phyloP scores from a whole-genome alignment of 1,140 invertebrate genomes.

The Drosophila baimaii region DNA sequence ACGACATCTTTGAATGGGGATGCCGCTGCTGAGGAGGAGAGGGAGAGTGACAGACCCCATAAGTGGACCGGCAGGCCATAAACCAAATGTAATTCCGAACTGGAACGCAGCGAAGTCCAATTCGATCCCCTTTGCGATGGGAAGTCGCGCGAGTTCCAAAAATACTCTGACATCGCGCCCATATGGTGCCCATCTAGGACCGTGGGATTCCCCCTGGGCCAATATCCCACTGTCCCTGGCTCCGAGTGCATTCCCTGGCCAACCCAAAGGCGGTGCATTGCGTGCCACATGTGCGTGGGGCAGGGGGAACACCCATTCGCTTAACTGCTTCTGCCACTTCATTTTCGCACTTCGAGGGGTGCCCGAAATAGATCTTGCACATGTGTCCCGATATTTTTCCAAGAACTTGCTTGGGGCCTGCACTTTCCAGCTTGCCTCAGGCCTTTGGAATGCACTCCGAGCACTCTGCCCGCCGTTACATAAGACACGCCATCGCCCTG shows the following conservation, averaged over 20 bases:
- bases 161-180: slow-evolving; percentile 24
- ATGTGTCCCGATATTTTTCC: slow-evolving; percentile 12
- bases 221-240: slow-evolving; percentile 2
- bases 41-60: background rate
- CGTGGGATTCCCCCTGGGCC: slow-evolving; percentile 31
- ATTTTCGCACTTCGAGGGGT: slow-evolving; percentile 37
- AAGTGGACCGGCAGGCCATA: slow-evolving; percentile 28
- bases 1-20: slow-evolving; percentile 29
- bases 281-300: slow-evolving; percentile 6
- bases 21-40: background rate
- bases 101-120: slow-evolving; percentile 3
- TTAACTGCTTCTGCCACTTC: slow-evolving; percentile 29
- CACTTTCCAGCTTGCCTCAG: slow-evolving; percentile 2
- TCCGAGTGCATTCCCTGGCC: slow-evolving; percentile 6
- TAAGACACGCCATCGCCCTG: background rate
- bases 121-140: background rate
- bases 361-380: slow-evolving; percentile 20
- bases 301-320: slow-evolving; percentile 17
- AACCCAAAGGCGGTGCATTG: slow-evolving; percentile 3
- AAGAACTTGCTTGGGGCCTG: slow-evolving; percentile 11
- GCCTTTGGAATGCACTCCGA: slow-evolving; percentile 8
- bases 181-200: slow-evolving; percentile 35
- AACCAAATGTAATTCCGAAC: slow-evolving; percentile 25
- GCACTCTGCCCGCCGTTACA: background rate
- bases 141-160: slow-evolving; percentile 14